Evolutionary conservation across 2,888 invertebrate species (phyloP).

Genomic region (Argyra leucocephala): DNA sequence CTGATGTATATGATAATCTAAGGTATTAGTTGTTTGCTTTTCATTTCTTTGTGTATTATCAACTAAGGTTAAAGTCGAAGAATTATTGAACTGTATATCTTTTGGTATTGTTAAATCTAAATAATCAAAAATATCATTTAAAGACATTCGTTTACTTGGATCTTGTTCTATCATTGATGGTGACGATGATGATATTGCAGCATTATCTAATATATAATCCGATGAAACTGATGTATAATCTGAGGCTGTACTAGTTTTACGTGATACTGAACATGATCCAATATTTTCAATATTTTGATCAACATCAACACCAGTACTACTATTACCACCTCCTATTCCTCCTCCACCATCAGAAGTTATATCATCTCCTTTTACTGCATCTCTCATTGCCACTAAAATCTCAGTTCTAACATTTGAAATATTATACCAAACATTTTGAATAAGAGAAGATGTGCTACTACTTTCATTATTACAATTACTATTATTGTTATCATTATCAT

Average conservation of each 20-base stretch:
- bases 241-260: constrained; percentile 51
- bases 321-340: not conserved
- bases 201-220: constrained; percentile 50
- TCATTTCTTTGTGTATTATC: too few relatives aligned
- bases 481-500: constrained; percentile 5
- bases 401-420: not conserved
- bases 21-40: too few relatives aligned
- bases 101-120: constrained; percentile 1
- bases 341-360: constrained; percentile 17
- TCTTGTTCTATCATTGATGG: constrained; percentile 26
- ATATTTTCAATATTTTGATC: constrained; percentile 21
- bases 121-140: not conserved
- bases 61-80: not conserved
- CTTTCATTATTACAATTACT: not conserved
- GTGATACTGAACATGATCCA: constrained; percentile 40
- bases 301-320: not conserved
- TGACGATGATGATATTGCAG: constrained; percentile 36
- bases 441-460: not conserved
- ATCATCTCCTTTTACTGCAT: too few relatives aligned
- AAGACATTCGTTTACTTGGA: constrained; percentile 19
- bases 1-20: too few relatives aligned
- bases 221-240: constrained; percentile 42
- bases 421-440: constrained; percentile 3
- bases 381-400: constrained; percentile 17
- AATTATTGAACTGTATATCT: not conserved